A percentile compares a stretch with the other conserved stretches of the same genome.
These are phyloP conservation scores for Drosophila sp. DNA, from an alignment of 1,140 invertebrate genomes.

Conservation along the genomic window DNA sequence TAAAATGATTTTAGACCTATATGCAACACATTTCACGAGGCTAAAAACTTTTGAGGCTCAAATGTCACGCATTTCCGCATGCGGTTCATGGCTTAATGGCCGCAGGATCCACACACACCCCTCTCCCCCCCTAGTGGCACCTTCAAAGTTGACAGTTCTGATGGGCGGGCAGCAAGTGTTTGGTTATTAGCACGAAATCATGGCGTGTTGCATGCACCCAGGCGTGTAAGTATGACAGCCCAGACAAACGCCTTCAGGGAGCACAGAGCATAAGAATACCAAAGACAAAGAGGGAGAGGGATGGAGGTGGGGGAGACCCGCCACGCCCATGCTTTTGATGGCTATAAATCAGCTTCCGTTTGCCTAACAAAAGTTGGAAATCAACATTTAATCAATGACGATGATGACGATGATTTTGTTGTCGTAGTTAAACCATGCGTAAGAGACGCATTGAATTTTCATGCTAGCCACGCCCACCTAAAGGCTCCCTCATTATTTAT, in stretches of 20 bases:
- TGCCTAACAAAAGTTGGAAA: constrained; percentile 16
- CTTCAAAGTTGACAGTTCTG: constrained; percentile 16
- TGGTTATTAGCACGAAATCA: constrained; percentile 50
- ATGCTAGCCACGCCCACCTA: constrained; percentile 30
- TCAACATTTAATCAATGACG: constrained; percentile 20
- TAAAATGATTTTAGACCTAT: constrained; percentile 9
- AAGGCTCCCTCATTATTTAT: constrained; percentile 65
- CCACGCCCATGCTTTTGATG: constrained; percentile 44
- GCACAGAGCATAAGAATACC: neutral
- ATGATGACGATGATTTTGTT: constrained; percentile 11
- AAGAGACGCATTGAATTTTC: constrained; percentile 53
- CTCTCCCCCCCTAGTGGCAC: neutral
- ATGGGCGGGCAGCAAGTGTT: constrained; percentile 27
- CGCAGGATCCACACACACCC: constrained; percentile 1
- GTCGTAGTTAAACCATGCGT: constrained; percentile 13
- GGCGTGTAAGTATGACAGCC: constrained; percentile 49
- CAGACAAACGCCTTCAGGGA: constrained; percentile 38
- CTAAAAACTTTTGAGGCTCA: constrained; percentile 36
- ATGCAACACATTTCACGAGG: neutral
- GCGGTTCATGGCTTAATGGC: constrained; percentile 29
- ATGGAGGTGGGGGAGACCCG: constrained; percentile 13
- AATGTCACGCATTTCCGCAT: constrained; percentile 51
- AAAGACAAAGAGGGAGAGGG: neutral
- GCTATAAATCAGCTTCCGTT: constrained; percentile 24
- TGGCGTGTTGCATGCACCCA: constrained; percentile 55